Evolutionary conservation across 2,888 invertebrate species (phyloP).

Genomic region (Andrena hattorfiana): DNA sequence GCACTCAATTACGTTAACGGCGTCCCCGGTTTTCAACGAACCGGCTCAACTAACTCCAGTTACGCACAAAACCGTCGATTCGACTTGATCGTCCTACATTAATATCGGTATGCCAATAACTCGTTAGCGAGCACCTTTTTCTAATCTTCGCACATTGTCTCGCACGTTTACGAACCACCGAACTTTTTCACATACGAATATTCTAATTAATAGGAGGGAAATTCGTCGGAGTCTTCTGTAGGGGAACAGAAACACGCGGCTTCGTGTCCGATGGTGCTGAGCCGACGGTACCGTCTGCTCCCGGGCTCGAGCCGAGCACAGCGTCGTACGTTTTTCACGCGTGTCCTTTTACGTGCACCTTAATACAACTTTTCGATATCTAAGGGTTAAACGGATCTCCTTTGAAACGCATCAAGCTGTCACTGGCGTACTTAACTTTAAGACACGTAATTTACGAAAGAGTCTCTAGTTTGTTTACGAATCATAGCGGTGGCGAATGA

Average conservation of each 20-base stretch:
- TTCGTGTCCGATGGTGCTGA: constrained; percentile 17
- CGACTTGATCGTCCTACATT: constrained; percentile 57
- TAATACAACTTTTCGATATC: constrained; percentile 38
- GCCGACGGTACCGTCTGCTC: background rate
- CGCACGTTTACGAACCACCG: constrained; percentile 55
- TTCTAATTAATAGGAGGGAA: constrained; percentile 49
- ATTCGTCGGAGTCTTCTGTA: constrained; percentile 52
- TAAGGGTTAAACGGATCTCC: constrained; percentile 19
- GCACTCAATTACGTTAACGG: background rate
- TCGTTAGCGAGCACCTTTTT: constrained; percentile 65
- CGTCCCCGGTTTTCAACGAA: constrained; percentile 22
- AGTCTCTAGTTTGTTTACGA: constrained; percentile 65
- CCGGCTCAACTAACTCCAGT: constrained; percentile 63
- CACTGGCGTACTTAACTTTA: constrained; percentile 44
- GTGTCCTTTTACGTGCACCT: constrained; percentile 43
- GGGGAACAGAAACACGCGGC: constrained; percentile 3
- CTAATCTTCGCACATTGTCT: constrained; percentile 62
- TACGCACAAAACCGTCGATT: constrained; percentile 68
- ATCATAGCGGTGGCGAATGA: constrained; percentile 1
- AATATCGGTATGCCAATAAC: constrained; percentile 42
- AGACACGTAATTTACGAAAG: constrained; percentile 37
- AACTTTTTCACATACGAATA: constrained; percentile 56
- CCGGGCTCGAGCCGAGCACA: constrained; percentile 19
- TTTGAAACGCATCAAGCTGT: constrained; percentile 27
- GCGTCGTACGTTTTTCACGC: constrained; percentile 25